phyloP scores from a whole-genome alignment of 2,797 vertebrate species.

The Scarus forsteni region DNA sequence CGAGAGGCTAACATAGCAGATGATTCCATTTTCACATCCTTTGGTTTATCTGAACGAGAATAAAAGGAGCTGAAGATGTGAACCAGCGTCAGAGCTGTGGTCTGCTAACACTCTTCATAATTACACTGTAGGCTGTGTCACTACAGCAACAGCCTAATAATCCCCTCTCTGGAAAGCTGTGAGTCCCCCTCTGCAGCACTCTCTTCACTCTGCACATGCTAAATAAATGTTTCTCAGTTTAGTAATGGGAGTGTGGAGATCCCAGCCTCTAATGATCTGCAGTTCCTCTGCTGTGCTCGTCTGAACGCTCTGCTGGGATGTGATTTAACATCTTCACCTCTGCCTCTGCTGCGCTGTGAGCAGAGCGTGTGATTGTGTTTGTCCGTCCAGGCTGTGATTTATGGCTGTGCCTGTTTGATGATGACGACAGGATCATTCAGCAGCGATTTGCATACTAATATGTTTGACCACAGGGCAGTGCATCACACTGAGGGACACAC shows the following conservation, averaged over 20 bases:
- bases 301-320: background rate
- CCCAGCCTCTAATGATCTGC: background rate
- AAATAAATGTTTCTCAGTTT: background rate
- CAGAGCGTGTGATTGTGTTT: constrained; percentile 20
- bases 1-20: background rate
- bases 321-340: constrained; percentile 21
- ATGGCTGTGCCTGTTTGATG: background rate
- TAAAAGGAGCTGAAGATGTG: constrained; percentile 6
- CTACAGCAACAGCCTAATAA: constrained; percentile 74
- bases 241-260: background rate
- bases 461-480: background rate
- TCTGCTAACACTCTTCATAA: constrained; percentile 57
- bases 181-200: background rate
- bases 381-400: constrained; percentile 16
- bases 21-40: background rate
- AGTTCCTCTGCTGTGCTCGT: background rate
- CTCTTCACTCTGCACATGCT: background rate
- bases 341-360: no score
- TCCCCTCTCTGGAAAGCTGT: constrained; percentile 47
- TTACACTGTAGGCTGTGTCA: constrained; percentile 65
- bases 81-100: constrained; percentile 26
- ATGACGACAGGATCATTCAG: no score
- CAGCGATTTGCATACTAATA: constrained; percentile 13
- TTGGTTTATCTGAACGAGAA: constrained; percentile 9
- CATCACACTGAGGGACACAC: background rate